Evolutionary conservation across 2,113 vertebrate genomes (phyloP).

Genomic region (Hippotragus niger): DNA sequence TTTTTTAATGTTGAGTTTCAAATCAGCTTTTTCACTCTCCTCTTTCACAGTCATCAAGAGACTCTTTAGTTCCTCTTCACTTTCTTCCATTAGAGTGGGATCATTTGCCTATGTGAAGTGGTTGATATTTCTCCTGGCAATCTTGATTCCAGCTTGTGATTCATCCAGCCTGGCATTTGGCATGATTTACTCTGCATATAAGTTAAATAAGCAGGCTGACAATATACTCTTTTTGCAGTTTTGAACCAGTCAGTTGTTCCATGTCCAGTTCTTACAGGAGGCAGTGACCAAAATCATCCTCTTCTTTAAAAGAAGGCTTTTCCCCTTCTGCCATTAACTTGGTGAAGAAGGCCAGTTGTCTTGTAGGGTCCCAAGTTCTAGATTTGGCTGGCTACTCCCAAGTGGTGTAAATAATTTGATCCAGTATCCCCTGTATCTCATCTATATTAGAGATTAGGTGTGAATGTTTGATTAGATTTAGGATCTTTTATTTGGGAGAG

Average conservation of each 20-base stretch:
- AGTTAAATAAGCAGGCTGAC: background rate
- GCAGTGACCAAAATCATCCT: background rate
- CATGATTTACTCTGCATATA: background rate
- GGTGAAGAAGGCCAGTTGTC: background rate
- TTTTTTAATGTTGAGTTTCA: background rate
- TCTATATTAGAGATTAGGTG: background rate
- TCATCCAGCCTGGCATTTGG: background rate
- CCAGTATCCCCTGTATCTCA: background rate
- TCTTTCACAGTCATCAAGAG: background rate
- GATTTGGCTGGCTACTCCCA: background rate
- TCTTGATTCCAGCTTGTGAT: background rate
- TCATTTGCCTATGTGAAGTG: background rate
- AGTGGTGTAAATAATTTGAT: background rate
- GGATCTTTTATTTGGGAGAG: background rate
- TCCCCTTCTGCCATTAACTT: background rate
- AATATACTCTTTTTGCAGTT: background rate
- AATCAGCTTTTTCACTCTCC: background rate
- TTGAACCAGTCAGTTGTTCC: background rate
- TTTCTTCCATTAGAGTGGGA: background rate
- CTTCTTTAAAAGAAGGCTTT: background rate
- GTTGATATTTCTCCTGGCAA: background rate
- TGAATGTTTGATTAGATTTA: background rate
- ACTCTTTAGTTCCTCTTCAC: background rate
- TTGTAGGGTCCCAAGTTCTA: background rate
- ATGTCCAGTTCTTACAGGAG: background rate